Base-by-base conservation (phyloP, 2,888 invertebrate species). In the Epiblema foenella region DNA sequence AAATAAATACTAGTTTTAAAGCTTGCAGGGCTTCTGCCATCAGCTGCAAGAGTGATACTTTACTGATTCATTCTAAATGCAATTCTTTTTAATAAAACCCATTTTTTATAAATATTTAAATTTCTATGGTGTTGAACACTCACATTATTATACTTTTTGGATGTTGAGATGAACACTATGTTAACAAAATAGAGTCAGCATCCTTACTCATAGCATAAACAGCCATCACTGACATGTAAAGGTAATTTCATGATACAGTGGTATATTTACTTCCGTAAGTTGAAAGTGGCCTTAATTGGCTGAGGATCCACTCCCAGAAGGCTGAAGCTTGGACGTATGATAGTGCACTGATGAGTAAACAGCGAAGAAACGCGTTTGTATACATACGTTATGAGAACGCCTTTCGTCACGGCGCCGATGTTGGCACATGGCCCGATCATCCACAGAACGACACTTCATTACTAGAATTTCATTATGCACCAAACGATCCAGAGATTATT, bases 341-440 rank as follows among this genome's bases (percentile, higher is more conserved):
- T 51, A 51, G 11, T 62, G 49, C 51, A 57, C 24, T 46, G 46
- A 57, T 56, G 70, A 62, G 71, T 71, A 71, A 71, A 71, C 67
- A 71, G 56, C 60, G 24, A 62, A 24, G 8, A 57, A 60, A 62
- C 33, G 71, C 66, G 66, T 71, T 67, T 71, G 71, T 71, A 67
- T 71, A 73, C 71, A 72, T 68, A 73, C 68, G 63, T 68, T 78
- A 78, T 83, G 78, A 83, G 84, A 81, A 81, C 70, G 77, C 73
- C 77, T 89, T 87, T 90, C 90, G 89, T 90, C 89, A 92, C 87
- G 82, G 85, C 83, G 85, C 83, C 85, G 87, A 87, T 85, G 91
- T 93, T 93, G 93, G 93, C 93, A 93, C 88, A 88, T 89, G 89
- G 89, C 93, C 93, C 92, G 90, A 90, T 85, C 88, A 90, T 89